Conservation (phyloP, 1,140 invertebrate genomes). For the Euborellia annulipes region DNA sequence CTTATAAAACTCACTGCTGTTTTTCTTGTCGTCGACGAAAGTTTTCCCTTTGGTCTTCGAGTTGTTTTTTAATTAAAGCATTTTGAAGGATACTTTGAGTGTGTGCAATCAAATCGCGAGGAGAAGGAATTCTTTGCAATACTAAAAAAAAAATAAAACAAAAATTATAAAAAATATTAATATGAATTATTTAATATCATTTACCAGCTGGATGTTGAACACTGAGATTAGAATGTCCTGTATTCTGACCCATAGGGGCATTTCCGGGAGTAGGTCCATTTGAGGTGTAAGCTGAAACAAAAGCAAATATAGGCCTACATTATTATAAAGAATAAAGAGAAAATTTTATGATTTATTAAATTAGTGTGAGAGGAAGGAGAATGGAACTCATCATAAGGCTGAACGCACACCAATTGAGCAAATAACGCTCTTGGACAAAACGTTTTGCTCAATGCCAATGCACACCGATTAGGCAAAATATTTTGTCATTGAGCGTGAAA, state of each 20-base stretch:
- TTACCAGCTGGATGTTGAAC: not conserved
- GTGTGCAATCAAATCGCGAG: slow-evolving; percentile 62
- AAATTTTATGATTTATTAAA: no score
- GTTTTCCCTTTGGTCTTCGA: slow-evolving; percentile 71
- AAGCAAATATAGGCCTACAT: not conserved
- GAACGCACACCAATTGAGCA: no score
- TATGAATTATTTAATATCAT: slow-evolving; percentile 1
- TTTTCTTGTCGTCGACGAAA: slow-evolving; percentile 60
- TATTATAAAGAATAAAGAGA: not conserved
- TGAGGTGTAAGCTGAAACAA: slow-evolving; percentile 6
- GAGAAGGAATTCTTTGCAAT: slow-evolving; percentile 58
- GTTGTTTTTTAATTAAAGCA: slow-evolving; percentile 68
- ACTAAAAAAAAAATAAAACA: slow-evolving; percentile 18
- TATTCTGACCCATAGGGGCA: not conserved
- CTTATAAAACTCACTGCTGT: slow-evolving; percentile 20
- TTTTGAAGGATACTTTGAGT: slow-evolving; percentile 69
- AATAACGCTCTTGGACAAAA: no score
- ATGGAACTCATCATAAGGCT: no score
- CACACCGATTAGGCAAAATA: no score
- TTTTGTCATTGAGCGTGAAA: no score
- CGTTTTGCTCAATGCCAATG: no score
- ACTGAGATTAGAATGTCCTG: not conserved
- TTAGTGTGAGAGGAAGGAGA: no score
- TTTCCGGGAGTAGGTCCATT: not conserved
- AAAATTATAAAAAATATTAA: slow-evolving; percentile 7